phyloP scores from a whole-genome alignment of 2,113 vertebrate genomes.

The Syngnathus scovelli region DNA sequence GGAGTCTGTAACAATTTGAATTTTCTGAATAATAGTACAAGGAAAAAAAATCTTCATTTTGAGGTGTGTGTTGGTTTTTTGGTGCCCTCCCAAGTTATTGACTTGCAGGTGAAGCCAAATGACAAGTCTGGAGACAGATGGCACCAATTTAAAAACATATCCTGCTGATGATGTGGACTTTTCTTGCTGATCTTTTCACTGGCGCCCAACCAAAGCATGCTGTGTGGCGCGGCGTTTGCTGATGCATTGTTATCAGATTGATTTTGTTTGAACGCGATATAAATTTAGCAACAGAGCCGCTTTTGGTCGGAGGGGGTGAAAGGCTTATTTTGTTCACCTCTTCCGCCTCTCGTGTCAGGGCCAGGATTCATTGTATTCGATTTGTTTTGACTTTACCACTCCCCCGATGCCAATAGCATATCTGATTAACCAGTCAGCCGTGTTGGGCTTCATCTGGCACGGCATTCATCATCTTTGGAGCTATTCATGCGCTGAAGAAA shows the following conservation, averaged over 20 bases:
- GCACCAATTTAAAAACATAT: slow-evolving; percentile 7
- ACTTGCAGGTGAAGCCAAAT: background rate
- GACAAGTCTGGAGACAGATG: slow-evolving; percentile 1
- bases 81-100: background rate
- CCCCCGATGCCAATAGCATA: background rate
- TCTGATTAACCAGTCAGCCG: slow-evolving; percentile 5
- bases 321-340: slow-evolving; percentile 1
- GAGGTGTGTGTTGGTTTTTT: too few relatives aligned
- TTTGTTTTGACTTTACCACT: slow-evolving; percentile 8
- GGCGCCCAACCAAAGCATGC: background rate
- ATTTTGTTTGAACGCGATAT: background rate
- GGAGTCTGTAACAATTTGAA: background rate
- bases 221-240: background rate
- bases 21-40: background rate
- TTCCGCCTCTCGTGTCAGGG: background rate
- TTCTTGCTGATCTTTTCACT: slow-evolving; percentile 8
- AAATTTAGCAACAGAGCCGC: background rate
- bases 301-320: background rate
- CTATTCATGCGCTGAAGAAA: background rate
- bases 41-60: background rate
- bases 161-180: slow-evolving; percentile 1
- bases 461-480: slow-evolving; percentile 4
- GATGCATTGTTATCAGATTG: slow-evolving; percentile 10
- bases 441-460: background rate
- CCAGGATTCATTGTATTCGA: background rate